Evolutionary conservation across 2,797 vertebrate species (phyloP), one percentile per base, ranked within the genome.

Genomic region (Jordanella pulchra): DNA sequence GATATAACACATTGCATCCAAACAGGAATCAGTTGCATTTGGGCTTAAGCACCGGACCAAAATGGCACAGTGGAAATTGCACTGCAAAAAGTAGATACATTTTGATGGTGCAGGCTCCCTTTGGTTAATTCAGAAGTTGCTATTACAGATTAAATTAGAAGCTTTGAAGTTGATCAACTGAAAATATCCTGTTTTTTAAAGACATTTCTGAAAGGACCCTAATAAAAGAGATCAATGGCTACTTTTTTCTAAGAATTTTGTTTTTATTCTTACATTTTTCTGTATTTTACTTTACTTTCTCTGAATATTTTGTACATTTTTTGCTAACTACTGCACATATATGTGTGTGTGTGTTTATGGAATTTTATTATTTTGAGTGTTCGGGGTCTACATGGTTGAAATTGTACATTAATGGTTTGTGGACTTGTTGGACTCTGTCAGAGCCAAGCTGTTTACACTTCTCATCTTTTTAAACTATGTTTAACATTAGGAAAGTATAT

Each of bases 401-500:
- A 18, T 23, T 23, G 2, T 7, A 32, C 35, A 21, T 25, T 42
- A 4, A 14, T 68, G 66, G 14, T 21, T 54, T 4, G 66, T 9
- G 30, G 47, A 32, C 12, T 32, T 25, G 68, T 48, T 27, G 44
- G 54, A 30, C 17, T 12, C 13, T 27, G 54, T 35, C 68, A 32
- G 44, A 70, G 32, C 27, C 44, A 12, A 48, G n/a, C 42, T 27
- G 3, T 39, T 32, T 51, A 32, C 30, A 25, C 14, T 67, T 28
- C 3, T 35, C 28, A 48, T n/a, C n/a, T 48, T 63, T 11, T 35
- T 25, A 61, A 50, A 47, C 21, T 14, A 2, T 60, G 55, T n/a
- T 65, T 45, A 65, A 72, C 66, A 69, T 61, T 65, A 65, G 68
- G 63, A 68, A 58, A 80, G 67, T 35, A 63, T 67, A 73, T 58